A percentile compares a stretch with the other conserved stretches of the same genome.
These are phyloP conservation scores for Pollenia angustigena DNA, from an alignment of 2,888 invertebrate species.

Conservation along the genomic window DNA sequence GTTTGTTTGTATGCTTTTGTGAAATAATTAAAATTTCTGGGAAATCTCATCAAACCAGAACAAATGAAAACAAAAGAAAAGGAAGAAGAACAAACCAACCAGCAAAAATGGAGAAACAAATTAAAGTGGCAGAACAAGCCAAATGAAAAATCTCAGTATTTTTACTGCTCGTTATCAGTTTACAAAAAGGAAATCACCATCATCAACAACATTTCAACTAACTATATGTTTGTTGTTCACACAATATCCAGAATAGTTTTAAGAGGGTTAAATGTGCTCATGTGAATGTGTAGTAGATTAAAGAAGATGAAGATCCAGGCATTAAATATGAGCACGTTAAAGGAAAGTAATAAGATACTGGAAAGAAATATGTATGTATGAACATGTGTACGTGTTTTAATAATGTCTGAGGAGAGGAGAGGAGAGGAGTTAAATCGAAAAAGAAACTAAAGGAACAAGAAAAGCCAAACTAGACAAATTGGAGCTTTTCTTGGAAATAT, in stretches of 20 bases:
- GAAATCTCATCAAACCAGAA: slow-evolving; percentile 76
- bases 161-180: slow-evolving; percentile 61
- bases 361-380: neutral
- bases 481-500: no score
- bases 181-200: slow-evolving; percentile 66
- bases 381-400: neutral
- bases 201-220: slow-evolving; percentile 29
- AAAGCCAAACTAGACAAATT: no score
- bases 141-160: slow-evolving; percentile 62
- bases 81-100: neutral
- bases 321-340: neutral
- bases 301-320: slow-evolving; percentile 10
- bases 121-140: slow-evolving; percentile 67
- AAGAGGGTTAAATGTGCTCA: neutral
- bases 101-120: slow-evolving; percentile 77
- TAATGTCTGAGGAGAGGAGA: neutral
- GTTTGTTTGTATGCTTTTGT: slow-evolving; percentile 56
- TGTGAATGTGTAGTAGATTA: neutral
- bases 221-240: neutral
- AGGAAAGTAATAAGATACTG: slow-evolving; percentile 6
- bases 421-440: neutral
- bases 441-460: no score
- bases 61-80: slow-evolving; percentile 49
- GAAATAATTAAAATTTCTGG: slow-evolving; percentile 82
- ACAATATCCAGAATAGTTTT: slow-evolving; percentile 12